Evolutionary conservation across 2,888 invertebrate genomes (phyloP).

Genomic region (Cancer borealis): DNA sequence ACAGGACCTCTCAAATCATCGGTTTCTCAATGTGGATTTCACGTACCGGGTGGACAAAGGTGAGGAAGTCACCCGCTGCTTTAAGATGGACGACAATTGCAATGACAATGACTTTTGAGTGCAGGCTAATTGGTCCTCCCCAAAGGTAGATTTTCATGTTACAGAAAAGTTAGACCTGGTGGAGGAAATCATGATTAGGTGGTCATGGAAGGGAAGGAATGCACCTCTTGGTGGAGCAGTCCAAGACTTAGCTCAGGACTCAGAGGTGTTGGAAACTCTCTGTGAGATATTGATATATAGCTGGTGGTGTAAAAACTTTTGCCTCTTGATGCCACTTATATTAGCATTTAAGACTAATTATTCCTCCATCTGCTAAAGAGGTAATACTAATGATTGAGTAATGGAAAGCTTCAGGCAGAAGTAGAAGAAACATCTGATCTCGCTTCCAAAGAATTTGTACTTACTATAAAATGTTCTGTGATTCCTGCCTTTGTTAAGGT

Average conservation of each 20-base stretch:
- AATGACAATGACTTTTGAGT: constrained; percentile 74
- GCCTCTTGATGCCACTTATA: neutral
- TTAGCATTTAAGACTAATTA: neutral
- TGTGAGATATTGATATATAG: constrained; percentile 51
- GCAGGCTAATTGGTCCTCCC: constrained; percentile 43
- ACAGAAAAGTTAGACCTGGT: constrained; percentile 23
- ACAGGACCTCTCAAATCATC: constrained; percentile 70
- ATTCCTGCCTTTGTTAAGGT: constrained; percentile 68
- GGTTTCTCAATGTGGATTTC: constrained; percentile 71
- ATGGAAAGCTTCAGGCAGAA: neutral
- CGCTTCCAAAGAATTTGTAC: constrained; percentile 70
- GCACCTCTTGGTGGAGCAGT: neutral
- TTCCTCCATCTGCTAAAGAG: constrained; percentile 45
- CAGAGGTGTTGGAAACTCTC: constrained; percentile 38
- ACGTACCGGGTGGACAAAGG: constrained; percentile 67
- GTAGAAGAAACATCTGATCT: constrained; percentile 63
- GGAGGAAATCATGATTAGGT: neutral
- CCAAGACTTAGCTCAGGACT: neutral
- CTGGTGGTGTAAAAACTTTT: constrained; percentile 2
- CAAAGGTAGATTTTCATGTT: constrained; percentile 47
- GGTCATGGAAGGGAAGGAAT: constrained; percentile 24
- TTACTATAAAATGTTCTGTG: constrained; percentile 60
- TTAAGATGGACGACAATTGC: constrained; percentile 76
- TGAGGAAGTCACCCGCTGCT: constrained; percentile 60
- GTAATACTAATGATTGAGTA: neutral